These are phyloP conservation scores for Rhaphigaster nebulosa DNA, from an alignment of 2,888 invertebrate species.

Conservation along the genomic window DNA sequence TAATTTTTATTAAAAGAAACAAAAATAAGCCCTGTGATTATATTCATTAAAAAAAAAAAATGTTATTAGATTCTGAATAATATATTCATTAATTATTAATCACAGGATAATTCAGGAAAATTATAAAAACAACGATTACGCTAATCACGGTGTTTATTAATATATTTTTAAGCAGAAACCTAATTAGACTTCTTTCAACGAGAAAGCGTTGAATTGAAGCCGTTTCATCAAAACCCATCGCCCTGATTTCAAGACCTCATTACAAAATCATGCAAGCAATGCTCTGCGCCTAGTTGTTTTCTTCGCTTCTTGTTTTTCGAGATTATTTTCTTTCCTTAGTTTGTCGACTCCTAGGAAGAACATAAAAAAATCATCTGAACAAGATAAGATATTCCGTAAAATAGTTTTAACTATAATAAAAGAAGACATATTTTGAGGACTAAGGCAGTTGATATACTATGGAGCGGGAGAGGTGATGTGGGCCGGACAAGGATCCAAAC, in stretches of 20 bases:
- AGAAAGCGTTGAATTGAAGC: not conserved
- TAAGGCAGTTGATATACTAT: not conserved
- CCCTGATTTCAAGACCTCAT: conserved; percentile 20
- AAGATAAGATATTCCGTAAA: not conserved
- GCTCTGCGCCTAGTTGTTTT: not conserved
- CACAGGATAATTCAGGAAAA: too few species aligned
- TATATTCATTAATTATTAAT: not conserved
- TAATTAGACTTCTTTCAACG: not conserved
- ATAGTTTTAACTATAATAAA: not conserved
- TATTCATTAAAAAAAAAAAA: too few species aligned
- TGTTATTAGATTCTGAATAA: not conserved
- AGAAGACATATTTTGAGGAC: not conserved
- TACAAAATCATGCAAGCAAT: conserved; percentile 33
- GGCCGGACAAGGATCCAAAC: not conserved
- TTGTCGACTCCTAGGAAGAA: too few species aligned
- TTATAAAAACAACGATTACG: not conserved
- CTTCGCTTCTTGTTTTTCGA: not conserved
- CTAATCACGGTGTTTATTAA: not conserved
- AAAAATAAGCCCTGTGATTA: too few species aligned
- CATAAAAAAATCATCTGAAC: too few species aligned
- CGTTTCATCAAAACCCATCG: conserved; percentile 3
- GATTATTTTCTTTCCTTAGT: too few species aligned
- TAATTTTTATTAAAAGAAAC: too few species aligned
- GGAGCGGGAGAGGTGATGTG: not conserved
- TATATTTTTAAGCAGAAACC: not conserved